Percentiles rank a stretch among this genome's conserved stretches.
These are phyloP conservation scores for Ctenopoma multispine DNA, from an alignment of 2,797 vertebrate species.

Conservation along the genomic window DNA sequence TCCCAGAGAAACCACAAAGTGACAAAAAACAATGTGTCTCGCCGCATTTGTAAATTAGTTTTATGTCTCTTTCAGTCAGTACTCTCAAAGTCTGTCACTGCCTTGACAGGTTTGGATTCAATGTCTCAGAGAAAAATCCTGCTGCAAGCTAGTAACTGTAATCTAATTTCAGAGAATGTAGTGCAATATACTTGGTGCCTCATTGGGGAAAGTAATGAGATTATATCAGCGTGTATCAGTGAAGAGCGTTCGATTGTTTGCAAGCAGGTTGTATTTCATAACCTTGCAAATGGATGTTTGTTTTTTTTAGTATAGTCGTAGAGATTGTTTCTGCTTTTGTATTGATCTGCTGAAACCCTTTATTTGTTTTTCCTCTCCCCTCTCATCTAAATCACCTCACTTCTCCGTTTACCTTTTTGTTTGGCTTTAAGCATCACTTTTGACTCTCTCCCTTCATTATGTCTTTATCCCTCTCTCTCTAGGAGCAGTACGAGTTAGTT, in stretches of 20 bases:
- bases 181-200: conserved; percentile 10
- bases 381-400: conserved; percentile 4
- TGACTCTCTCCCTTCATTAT: background rate
- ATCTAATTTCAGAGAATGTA: conserved; percentile 26
- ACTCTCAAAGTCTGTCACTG: no score
- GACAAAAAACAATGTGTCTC: no score
- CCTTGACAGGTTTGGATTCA: conserved; percentile 10
- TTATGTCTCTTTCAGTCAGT: no score
- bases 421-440: conserved; percentile 3
- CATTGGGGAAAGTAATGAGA: conserved; percentile 23
- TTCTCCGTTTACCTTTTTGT: background rate
- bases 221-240: conserved; percentile 16
- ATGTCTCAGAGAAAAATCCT: background rate
- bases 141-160: conserved; percentile 17
- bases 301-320: background rate
- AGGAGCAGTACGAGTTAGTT: conserved; percentile 98
- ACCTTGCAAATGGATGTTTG: conserved; percentile 34
- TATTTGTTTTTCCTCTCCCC: background rate
- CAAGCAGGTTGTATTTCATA: conserved; percentile 31
- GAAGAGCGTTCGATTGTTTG: conserved; percentile 23
- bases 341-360: conserved; percentile 28
- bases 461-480: background rate
- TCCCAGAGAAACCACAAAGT: no score
- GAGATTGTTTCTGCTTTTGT: conserved; percentile 27
- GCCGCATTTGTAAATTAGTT: no score